Evolutionary conservation across 2,888 invertebrate genomes (phyloP).

Genomic region (Cinara cedri): DNA sequence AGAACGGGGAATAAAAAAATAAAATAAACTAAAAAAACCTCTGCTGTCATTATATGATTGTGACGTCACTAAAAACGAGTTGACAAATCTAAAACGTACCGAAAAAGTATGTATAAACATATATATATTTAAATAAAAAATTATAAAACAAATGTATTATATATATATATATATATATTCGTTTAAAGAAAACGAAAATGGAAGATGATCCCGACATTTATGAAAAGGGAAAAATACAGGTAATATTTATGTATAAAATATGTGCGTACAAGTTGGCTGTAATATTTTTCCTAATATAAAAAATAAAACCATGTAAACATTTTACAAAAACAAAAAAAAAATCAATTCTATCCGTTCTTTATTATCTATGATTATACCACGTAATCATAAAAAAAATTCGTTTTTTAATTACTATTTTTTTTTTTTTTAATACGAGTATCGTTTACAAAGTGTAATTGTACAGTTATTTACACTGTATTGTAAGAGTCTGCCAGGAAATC

Average conservation of each 20-base stretch:
- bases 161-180: background rate
- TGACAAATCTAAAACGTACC: conserved; percentile 28
- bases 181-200: background rate
- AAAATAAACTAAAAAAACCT: conserved; percentile 1
- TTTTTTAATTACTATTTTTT: background rate
- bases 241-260: background rate
- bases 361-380: no score
- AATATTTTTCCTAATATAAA: no score
- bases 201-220: background rate
- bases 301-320: no score
- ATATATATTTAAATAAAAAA: background rate
- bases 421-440: background rate
- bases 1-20: background rate
- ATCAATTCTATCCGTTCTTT: no score
- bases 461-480: conserved; percentile 24
- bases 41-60: conserved; percentile 17
- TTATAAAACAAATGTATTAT: background rate
- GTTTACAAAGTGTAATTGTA: conserved; percentile 2
- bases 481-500: background rate
- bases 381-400: no score
- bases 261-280: no score
- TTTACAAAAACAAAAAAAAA: no score
- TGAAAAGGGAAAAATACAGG: background rate
- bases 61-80: conserved; percentile 28
- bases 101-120: no score